Percentiles rank a stretch among this genome's conserved stretches.
Conservation (phyloP, 2,888 invertebrate species). For the Ceriagrion tenellum region DNA sequence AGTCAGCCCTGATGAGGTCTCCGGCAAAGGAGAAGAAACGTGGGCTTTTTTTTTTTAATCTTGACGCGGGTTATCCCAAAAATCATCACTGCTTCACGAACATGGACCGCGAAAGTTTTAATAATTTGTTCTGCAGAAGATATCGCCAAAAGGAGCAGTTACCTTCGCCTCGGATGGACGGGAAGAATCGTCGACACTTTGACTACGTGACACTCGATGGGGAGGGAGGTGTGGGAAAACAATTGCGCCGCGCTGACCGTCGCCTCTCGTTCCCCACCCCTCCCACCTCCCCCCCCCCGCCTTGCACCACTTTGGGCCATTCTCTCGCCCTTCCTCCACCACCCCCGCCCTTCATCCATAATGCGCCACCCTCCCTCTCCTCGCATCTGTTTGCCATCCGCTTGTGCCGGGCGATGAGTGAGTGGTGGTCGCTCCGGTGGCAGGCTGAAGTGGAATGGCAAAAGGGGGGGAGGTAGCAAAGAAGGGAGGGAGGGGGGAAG, state of each 20-base stretch:
- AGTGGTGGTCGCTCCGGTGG: neutral
- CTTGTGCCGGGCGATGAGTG: conserved; percentile 7
- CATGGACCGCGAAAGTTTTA: too few relatives aligned
- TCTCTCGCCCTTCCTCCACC: neutral
- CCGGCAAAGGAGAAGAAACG: too few relatives aligned
- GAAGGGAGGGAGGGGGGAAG: neutral
- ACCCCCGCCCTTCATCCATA: neutral
- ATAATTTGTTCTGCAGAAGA: too few relatives aligned
- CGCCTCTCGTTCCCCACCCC: neutral
- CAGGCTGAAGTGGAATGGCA: neutral
- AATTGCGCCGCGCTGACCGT: neutral
- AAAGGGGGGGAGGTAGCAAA: neutral
- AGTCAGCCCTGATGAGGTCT: too few relatives aligned
- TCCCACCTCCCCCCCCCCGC: too few relatives aligned
- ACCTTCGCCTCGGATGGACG: neutral
- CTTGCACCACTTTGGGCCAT: neutral
- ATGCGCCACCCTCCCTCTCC: neutral
- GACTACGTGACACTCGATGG: neutral
- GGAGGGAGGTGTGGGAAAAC: neutral
- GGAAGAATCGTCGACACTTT: neutral
- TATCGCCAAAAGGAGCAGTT: too few relatives aligned
- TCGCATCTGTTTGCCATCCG: neutral
- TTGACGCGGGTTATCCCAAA: too few relatives aligned
- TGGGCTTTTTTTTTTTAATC: too few relatives aligned
- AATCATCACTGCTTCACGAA: too few relatives aligned